Percentiles rank a stretch among this genome's conserved stretches.
These are phyloP conservation scores for Brachystomella parvula DNA, from an alignment of 1,140 invertebrate species.

Conservation along the genomic window DNA sequence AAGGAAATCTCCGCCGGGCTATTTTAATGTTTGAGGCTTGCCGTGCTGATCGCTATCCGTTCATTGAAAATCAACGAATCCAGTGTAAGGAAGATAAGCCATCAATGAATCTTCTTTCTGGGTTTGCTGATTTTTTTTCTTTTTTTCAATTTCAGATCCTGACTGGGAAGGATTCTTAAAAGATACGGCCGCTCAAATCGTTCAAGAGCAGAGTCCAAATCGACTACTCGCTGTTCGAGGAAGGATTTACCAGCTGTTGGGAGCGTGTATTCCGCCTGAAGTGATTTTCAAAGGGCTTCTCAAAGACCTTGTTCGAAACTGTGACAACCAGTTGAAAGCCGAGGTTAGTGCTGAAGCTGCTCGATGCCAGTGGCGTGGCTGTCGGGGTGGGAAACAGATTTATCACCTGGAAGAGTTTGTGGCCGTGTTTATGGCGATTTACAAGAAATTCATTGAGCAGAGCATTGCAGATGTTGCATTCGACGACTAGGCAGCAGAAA, in stretches of 20 bases:
- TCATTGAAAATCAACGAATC: slow-evolving; percentile 27
- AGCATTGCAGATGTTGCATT: slow-evolving; percentile 25
- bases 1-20: slow-evolving; percentile 86
- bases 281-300: slow-evolving; percentile 85
- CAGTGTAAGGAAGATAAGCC: no score
- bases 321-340: slow-evolving; percentile 79
- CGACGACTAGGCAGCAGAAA: slow-evolving; percentile 12
- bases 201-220: slow-evolving; percentile 77
- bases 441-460: slow-evolving; percentile 73
- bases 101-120: background rate
- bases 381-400: slow-evolving; percentile 84
- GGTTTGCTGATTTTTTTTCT: slow-evolving; percentile 17
- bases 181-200: slow-evolving; percentile 79
- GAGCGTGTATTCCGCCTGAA: slow-evolving; percentile 87
- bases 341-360: slow-evolving; percentile 77
- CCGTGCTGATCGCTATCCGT: slow-evolving; percentile 72
- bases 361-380: slow-evolving; percentile 80
- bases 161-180: slow-evolving; percentile 89
- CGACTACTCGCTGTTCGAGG: slow-evolving; percentile 75
- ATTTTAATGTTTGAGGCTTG: slow-evolving; percentile 90
- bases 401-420: slow-evolving; percentile 96
- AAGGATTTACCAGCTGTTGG: slow-evolving; percentile 85
- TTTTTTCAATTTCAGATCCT: slow-evolving; percentile 51
- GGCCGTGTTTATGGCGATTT: slow-evolving; percentile 90
- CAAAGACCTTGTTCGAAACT: slow-evolving; percentile 75